Evolutionary conservation across 2,797 vertebrate species (phyloP).

Genomic region (Cetoscarus ocellatus): DNA sequence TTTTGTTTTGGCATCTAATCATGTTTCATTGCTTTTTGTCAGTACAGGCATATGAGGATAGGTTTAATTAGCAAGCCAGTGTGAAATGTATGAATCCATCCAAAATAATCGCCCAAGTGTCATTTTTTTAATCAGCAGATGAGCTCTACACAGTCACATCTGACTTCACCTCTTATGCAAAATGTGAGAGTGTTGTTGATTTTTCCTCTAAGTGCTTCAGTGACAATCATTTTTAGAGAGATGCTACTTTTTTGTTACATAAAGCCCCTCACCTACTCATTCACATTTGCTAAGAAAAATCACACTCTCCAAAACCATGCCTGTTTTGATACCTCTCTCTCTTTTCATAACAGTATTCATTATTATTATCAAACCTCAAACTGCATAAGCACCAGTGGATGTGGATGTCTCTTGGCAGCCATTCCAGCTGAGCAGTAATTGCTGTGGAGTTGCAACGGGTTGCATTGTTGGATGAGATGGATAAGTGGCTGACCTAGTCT

Average conservation of each 20-base stretch:
- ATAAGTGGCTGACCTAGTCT: constrained; percentile 73
- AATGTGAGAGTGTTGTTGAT: neutral
- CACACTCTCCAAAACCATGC: neutral
- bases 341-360: neutral
- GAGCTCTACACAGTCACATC: constrained; percentile 4
- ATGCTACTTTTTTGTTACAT: neutral
- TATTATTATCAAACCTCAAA: constrained; percentile 22
- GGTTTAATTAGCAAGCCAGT: constrained; percentile 63
- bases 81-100: constrained; percentile 59
- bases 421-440: constrained; percentile 68
- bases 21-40: constrained; percentile 66
- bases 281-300: neutral
- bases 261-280: neutral
- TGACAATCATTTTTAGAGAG: neutral
- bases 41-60: constrained; percentile 52
- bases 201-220: neutral
- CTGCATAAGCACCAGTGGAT: constrained; percentile 31
- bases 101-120: constrained; percentile 37
- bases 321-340: neutral
- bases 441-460: constrained; percentile 61
- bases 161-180: neutral
- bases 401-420: constrained; percentile 51
- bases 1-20: constrained; percentile 76
- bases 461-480: constrained; percentile 69
- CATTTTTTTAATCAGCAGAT: constrained; percentile 25